A percentile compares a stretch with the other conserved stretches of the same genome.
Conservation (phyloP, 2,888 invertebrate genomes). For the Eristalis arbustorum region DNA sequence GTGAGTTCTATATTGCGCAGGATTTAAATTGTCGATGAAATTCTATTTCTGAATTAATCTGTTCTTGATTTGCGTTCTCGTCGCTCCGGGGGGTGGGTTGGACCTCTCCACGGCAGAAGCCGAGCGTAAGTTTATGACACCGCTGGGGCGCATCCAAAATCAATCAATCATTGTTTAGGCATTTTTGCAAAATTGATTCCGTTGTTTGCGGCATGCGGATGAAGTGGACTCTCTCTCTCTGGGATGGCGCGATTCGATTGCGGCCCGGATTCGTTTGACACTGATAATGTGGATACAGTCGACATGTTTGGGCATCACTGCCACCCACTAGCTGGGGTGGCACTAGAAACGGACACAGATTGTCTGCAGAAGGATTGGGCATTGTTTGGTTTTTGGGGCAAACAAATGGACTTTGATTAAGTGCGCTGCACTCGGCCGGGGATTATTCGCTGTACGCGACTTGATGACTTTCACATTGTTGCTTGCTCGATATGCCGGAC, state of each 20-base stretch:
- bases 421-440: neutral
- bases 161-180: constrained; percentile 49
- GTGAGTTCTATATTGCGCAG: constrained; percentile 11
- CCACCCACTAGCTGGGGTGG: neutral
- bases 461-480: neutral
- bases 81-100: neutral
- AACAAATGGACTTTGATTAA: constrained; percentile 1
- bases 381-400: neutral
- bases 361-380: neutral
- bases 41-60: constrained; percentile 35
- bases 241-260: neutral
- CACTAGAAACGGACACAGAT: neutral
- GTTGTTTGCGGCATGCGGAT: neutral
- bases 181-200: constrained; percentile 52
- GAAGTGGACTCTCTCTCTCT: neutral
- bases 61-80: constrained; percentile 14
- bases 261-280: too few relatives aligned
- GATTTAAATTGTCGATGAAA: constrained; percentile 32
- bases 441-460: neutral
- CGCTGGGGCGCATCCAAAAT: constrained; percentile 26
- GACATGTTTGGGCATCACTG: neutral
- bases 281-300: neutral
- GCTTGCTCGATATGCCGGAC: neutral
- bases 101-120: neutral
- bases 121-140: constrained; percentile 29